Evolutionary conservation across 2,888 invertebrate species (phyloP), one percentile per base, ranked within the genome.

Genomic region (Galerucella nymphaeae): DNA sequence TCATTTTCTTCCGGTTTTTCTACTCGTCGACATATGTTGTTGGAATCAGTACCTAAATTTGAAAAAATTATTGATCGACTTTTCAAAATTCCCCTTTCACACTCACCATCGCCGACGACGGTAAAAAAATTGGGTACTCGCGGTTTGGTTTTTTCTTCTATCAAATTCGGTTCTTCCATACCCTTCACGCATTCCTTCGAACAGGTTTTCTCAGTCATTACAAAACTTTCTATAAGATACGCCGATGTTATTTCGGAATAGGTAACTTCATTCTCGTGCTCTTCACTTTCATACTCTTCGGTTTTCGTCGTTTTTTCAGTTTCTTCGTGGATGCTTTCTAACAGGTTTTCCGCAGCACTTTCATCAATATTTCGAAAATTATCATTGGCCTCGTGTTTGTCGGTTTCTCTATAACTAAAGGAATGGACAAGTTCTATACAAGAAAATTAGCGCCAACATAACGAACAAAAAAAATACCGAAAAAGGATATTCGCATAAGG

Each of bases 281-380:
- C 13, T 59, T 59, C 38, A 9, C 11, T 5, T 18, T 59, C 59
- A 14, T 20, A n/a, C 10, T 59, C 61, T n/a, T 61, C 61, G 41
- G 38, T 61, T 61, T 41, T 61, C 8, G 10, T 4, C n/a, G 41
- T 16, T 38, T 16, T 53, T 16, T 53, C 61, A n/a, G 23, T 18
- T 14, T 38, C 61, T 16, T 65, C 65, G 38, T 65, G 53, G 3
- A 55, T 30, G 13, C 55, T 65, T 65, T 65, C 65, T 11, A 62
- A 18, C 18, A 61, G 13, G 41, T 48, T 30, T 18, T 69, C 53
- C 45, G 59, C 18, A 6, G 57, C 5, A 18, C 45, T 18, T 20
- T 67, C 42, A 13, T 59, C n/a, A 13, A 20, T 20, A 18, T 57
- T 57, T 23, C 18, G 13, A 18, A 57, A 57, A 23, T 2, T 57